phyloP scores from a whole-genome alignment of 2,113 vertebrate genomes.

The Girardinichthys multiradiatus region DNA sequence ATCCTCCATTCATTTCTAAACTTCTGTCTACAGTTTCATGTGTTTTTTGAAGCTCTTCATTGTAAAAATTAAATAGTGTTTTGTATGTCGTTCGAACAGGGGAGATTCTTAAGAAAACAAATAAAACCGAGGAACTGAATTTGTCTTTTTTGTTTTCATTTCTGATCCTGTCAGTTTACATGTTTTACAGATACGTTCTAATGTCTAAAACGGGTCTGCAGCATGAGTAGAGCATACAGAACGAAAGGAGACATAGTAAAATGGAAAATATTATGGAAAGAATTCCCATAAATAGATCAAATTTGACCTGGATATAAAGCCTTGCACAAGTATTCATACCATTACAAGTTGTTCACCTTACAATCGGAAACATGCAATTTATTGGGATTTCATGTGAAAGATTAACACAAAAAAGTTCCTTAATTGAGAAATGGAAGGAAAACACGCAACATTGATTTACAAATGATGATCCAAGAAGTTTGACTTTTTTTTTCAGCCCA shows the following conservation, averaged over 20 bases:
- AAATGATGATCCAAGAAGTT: no score
- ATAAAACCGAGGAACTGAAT: conserved; percentile 28
- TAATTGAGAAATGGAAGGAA: neutral
- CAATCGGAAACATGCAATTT: neutral
- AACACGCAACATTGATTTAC: no score
- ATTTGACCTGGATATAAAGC: no score
- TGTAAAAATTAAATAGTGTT: conserved; percentile 66
- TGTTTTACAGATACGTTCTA: neutral
- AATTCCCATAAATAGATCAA: no score
- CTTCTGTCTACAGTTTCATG: conserved; percentile 46
- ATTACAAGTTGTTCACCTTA: no score
- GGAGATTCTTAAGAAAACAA: conserved; percentile 46
- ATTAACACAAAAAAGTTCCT: neutral
- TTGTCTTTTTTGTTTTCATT: neutral
- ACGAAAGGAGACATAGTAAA: no score
- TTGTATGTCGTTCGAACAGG: conserved; percentile 77
- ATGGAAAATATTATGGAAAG: no score
- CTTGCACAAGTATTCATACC: no score
- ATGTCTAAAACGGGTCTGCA: neutral
- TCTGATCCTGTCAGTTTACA: neutral
- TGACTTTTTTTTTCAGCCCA: no score
- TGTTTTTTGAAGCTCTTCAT: conserved; percentile 79
- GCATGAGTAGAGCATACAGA: no score
- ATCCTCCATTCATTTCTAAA: conserved; percentile 69
- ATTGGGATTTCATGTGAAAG: neutral